Percentiles rank a stretch among this genome's conserved stretches.
Conservation (phyloP, 2,888 invertebrate genomes). For the Tipula unca region DNA sequence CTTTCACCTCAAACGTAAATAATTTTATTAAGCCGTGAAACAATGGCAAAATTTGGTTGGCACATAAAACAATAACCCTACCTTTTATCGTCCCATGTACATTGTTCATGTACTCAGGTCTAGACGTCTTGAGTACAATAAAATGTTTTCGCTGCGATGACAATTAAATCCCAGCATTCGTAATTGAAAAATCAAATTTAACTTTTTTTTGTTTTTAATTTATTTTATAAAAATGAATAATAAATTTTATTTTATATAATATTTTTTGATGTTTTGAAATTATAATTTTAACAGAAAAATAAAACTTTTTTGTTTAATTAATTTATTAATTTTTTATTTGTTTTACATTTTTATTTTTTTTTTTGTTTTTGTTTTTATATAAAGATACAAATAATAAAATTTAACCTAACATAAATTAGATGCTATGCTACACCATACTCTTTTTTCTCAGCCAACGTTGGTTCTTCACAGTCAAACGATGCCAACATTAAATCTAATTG, state of each 20-base stretch:
- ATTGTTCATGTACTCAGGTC: too few species aligned
- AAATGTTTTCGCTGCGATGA: too few species aligned
- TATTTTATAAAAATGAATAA: neutral
- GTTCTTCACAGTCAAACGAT: conserved; percentile 39
- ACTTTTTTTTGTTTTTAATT: neutral
- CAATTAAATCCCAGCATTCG: too few species aligned
- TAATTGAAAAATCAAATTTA: neutral
- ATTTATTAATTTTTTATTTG: neutral
- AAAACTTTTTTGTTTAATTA: neutral
- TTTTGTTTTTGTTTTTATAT: neutral
- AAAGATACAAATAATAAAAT: neutral
- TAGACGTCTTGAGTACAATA: too few species aligned
- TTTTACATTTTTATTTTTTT: neutral
- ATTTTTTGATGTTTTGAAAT: neutral
- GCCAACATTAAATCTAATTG: conserved; percentile 39
- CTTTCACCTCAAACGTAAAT: too few species aligned
- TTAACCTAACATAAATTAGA: neutral
- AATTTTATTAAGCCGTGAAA: too few species aligned
- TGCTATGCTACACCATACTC: conserved; percentile 31
- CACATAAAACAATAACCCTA: too few species aligned
- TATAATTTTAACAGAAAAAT: neutral
- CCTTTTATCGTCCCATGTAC: too few species aligned
- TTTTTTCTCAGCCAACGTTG: conserved; percentile 38
- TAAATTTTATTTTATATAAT: neutral
- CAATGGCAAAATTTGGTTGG: too few species aligned